phyloP scores from a whole-genome alignment of 2,888 invertebrate species.

The Aspidiotus rigidus region DNA sequence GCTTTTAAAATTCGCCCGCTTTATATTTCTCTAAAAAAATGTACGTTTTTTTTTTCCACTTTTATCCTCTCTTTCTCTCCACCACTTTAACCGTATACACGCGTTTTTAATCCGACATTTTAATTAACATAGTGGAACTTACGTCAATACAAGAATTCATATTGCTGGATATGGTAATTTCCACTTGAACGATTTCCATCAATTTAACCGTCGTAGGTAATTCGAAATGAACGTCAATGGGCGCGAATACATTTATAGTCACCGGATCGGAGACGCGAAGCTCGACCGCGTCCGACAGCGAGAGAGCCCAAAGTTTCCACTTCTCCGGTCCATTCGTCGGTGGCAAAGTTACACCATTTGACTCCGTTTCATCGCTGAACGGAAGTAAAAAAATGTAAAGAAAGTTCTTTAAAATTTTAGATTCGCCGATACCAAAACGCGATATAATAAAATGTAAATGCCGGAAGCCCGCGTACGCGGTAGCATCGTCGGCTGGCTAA shows the following conservation, averaged over 20 bases:
- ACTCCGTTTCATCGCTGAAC: constrained; percentile 20
- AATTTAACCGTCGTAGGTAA: constrained; percentile 53
- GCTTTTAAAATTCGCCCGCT: no score
- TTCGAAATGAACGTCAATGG: constrained; percentile 54
- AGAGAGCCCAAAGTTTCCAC: constrained; percentile 57
- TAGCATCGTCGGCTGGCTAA: no score
- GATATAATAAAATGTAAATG: not conserved
- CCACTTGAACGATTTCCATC: constrained; percentile 57
- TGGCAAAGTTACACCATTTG: constrained; percentile 38
- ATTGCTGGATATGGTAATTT: constrained; percentile 58
- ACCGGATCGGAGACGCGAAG: constrained; percentile 51
- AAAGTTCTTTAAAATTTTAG: not conserved
- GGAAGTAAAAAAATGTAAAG: not conserved
- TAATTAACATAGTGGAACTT: constrained; percentile 43
- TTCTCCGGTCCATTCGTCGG: constrained; percentile 56
- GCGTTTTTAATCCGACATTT: no score
- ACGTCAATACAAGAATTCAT: constrained; percentile 61
- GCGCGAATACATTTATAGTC: constrained; percentile 54
- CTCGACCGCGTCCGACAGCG: constrained; percentile 45
- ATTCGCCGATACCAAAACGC: not conserved
- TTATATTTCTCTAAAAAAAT: no score
- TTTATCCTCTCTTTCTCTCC: no score
- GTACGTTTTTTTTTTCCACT: no score
- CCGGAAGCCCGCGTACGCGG: no score
- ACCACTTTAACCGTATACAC: no score